These are phyloP conservation scores for Erithacus rubecula DNA, from an alignment of 2,797 vertebrate species.

Conservation along the genomic window DNA sequence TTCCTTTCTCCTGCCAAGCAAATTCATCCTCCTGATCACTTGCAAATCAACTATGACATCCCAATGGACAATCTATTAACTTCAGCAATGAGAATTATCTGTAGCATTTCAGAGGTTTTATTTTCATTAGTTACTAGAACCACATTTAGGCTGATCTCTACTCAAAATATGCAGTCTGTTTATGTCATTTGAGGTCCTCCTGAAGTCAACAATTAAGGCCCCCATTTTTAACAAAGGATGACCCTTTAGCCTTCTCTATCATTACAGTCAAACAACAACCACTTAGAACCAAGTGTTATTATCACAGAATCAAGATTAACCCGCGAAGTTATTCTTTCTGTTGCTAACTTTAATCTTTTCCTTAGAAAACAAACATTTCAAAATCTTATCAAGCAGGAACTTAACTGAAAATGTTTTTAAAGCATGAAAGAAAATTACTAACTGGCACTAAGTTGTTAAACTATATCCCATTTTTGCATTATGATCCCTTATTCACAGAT, in stretches of 20 bases:
- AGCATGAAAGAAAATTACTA: not conserved
- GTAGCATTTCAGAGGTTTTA: not conserved
- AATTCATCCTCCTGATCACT: not conserved
- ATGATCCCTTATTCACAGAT: not conserved
- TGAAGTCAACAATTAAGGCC: not conserved
- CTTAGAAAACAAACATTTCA: not conserved
- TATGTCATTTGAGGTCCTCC: not conserved
- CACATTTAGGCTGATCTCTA: not conserved
- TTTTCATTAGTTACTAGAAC: not conserved
- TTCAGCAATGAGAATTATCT: not conserved
- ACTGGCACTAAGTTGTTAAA: not conserved
- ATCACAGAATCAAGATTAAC: not conserved
- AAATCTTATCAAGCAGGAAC: not conserved
- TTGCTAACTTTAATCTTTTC: not conserved
- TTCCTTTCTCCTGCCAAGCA: not conserved
- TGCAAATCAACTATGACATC: not conserved
- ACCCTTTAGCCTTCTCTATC: not conserved
- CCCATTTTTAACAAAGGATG: not conserved
- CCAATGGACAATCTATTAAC: not conserved
- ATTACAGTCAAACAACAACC: not conserved
- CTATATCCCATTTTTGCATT: not conserved
- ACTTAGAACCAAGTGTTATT: not conserved
- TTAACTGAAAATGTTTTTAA: not conserved
- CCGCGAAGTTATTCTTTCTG: not conserved
- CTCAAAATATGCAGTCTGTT: not conserved